Evolutionary conservation across 2,888 invertebrate species (phyloP).

Genomic region (Nebria brevicollis): DNA sequence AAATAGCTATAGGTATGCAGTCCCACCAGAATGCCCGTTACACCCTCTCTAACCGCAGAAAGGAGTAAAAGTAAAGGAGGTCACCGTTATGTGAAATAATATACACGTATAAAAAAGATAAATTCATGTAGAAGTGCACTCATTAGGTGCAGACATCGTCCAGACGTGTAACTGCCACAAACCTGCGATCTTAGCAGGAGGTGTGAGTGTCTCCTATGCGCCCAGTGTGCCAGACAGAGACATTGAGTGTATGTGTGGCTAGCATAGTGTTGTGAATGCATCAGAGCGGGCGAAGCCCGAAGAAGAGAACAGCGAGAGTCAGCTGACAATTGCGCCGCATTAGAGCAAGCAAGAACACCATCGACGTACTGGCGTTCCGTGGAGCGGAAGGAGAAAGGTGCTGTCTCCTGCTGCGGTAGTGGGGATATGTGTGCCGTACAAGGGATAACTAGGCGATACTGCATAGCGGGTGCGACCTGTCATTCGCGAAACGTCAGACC

Average conservation of each 20-base stretch:
- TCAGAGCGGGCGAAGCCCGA: neutral
- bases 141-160: slow-evolving; percentile 18
- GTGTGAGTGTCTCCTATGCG: neutral
- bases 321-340: slow-evolving; percentile 1
- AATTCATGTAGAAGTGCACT: slow-evolving; percentile 13
- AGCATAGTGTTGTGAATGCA: neutral
- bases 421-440: slow-evolving; percentile 26
- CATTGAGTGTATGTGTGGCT: neutral
- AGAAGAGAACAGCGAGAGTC: neutral
- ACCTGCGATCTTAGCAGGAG: slow-evolving; percentile 11
- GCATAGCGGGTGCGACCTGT: slow-evolving; percentile 61
- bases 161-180: slow-evolving; percentile 14
- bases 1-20: neutral
- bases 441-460: slow-evolving; percentile 56
- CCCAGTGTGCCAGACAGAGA: neutral
- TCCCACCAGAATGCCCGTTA: neutral
- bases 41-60: neutral
- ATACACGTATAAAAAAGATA: slow-evolving; percentile 4
- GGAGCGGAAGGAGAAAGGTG: neutral
- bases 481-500: slow-evolving; percentile 56
- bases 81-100: slow-evolving; percentile 10
- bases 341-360: neutral
- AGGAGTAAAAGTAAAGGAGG: neutral
- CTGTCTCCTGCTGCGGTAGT: neutral
- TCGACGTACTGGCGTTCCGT: neutral